Percentiles rank a stretch among this genome's conserved stretches.
Evolutionary conservation across 2,113 vertebrate genomes (phyloP).

Genomic region (Phoxinus phoxinus): DNA sequence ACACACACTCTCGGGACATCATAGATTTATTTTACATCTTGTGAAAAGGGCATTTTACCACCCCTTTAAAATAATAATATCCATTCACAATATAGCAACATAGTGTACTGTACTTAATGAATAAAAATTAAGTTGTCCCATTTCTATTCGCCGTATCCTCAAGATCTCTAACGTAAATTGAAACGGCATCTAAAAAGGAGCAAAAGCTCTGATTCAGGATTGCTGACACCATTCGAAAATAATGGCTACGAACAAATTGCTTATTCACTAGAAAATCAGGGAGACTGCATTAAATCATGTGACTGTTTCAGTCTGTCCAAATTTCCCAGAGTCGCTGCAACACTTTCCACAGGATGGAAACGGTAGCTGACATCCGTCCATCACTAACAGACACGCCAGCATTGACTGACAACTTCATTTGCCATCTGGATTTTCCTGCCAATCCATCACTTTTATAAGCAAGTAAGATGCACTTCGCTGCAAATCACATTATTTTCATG

Average conservation of each 20-base stretch:
- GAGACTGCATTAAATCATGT: neutral
- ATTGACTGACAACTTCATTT: neutral
- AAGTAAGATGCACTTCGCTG: neutral
- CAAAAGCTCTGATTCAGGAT: neutral
- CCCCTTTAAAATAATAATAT: too few relatives aligned
- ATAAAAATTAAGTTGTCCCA: neutral
- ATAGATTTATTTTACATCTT: too few relatives aligned
- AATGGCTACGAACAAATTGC: neutral
- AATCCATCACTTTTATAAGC: neutral
- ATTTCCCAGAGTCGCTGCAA: neutral
- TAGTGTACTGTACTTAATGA: neutral
- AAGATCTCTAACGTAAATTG: neutral
- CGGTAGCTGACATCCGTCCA: neutral
- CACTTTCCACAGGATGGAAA: neutral
- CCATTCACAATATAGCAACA: neutral
- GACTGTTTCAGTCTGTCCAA: neutral
- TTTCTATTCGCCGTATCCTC: neutral
- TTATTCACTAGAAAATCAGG: neutral
- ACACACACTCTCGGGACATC: too few relatives aligned
- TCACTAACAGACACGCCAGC: neutral
- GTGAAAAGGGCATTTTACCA: too few relatives aligned
- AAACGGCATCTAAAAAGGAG: neutral
- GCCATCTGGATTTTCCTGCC: too few relatives aligned
- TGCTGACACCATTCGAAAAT: neutral
- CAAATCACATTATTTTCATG: neutral